Evolutionary conservation across 2,113 vertebrate genomes (phyloP).

Genomic region (Alligator sinensis): DNA sequence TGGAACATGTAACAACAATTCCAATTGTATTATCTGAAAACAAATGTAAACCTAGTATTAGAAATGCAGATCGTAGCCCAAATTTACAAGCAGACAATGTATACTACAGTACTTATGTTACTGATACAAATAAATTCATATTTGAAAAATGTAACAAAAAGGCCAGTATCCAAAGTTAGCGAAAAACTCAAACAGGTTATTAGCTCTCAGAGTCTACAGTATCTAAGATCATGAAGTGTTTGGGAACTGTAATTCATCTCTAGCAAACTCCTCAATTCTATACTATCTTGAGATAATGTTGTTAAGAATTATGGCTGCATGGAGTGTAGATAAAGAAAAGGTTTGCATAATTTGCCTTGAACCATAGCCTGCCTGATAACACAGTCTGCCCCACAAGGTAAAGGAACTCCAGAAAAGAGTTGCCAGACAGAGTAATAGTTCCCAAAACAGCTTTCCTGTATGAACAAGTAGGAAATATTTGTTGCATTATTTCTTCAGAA

Average conservation of each 20-base stretch:
- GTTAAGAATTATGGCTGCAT: neutral
- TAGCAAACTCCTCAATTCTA: neutral
- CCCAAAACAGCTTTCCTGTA: neutral
- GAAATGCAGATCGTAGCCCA: neutral
- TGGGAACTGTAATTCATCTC: neutral
- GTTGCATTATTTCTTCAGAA: neutral
- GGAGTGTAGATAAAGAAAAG: neutral
- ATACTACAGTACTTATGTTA: accelerated
- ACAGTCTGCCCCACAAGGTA: no score
- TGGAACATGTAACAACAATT: neutral
- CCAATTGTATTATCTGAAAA: neutral
- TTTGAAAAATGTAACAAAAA: neutral
- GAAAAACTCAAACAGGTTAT: neutral
- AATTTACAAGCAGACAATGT: neutral
- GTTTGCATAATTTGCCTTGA: neutral
- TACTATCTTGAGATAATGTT: neutral
- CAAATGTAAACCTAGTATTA: neutral
- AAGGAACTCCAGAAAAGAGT: neutral
- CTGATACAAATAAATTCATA: neutral
- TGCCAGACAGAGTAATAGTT: neutral
- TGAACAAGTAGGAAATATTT: neutral
- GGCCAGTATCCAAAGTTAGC: accelerated
- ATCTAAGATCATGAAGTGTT: neutral
- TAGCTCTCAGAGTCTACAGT: neutral
- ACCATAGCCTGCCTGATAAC: neutral